Base-by-base conservation (phyloP, 2,113 vertebrate genomes). In the Naja naja region DNA sequence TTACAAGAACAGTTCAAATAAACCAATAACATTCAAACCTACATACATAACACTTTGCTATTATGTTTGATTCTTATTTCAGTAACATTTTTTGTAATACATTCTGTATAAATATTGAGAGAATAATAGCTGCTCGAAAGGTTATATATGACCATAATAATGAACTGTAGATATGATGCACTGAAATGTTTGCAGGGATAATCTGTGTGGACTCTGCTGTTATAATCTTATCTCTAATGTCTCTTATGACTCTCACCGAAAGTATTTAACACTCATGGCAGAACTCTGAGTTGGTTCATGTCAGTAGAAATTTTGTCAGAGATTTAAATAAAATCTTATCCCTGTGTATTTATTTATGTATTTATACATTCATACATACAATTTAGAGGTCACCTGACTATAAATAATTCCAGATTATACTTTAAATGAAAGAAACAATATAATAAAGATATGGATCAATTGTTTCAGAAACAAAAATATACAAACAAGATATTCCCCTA, bases 41-140 rank as follows among this genome's bases (percentile, higher is more conserved):
- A n/a, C n/a, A n/a, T n/a, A n/a, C n/a, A n/a, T n/a, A n/a, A n/a
- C n/a, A 45, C 55, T 85, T 86, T 93, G 87, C 43, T 86, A 91
- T 93, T 89, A 53, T 93, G 89, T 74, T 81, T 93, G 86, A 94
- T 92, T 58, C 30, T 93, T 64, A 94, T 94, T 90, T n/a, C 93
- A 92, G 88, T 91, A 95, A 52, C 58, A 90, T 91, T 95, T 94
- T 95, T 93, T 86, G 91, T 90, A 90, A 93, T 60, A 11, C 25
- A 60, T 23, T 81, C 69, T 89, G 25, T 64, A 49, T 88, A 93
- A 22, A 87, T 45, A 58, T 20, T 93, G 39, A 87, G 60, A 93
- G 92, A 87, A 93, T 89, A 93, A 91, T 94, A 96, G 69, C 3
- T 91, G 27, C 5, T 95, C 58, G 93, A 95, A 93, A 94, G 91